These are phyloP conservation scores for Drosophila lacicola DNA, from an alignment of 2,888 invertebrate genomes.

Conservation along the genomic window DNA sequence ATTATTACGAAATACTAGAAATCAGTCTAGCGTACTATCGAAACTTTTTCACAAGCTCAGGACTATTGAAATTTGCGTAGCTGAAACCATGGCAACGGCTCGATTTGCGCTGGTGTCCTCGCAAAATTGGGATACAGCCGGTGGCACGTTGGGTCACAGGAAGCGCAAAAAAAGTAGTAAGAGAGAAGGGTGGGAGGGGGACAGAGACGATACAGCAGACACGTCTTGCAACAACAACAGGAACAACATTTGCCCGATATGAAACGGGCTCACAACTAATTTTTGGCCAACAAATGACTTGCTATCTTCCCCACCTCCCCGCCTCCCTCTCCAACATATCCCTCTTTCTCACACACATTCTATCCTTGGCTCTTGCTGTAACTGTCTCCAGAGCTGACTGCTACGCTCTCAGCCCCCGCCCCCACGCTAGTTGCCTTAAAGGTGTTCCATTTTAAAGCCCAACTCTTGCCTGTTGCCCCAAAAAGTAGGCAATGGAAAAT, in stretches of 20 bases:
- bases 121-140: conserved; percentile 1
- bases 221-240: conserved; percentile 46
- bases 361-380: neutral
- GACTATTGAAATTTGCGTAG: neutral
- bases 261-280: conserved; percentile 72
- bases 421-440: conserved; percentile 2
- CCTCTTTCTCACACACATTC: neutral
- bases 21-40: neutral
- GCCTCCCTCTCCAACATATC: neutral
- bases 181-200: conserved; percentile 13
- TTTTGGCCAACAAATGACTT: conserved; percentile 73
- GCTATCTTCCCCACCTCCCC: neutral
- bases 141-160: conserved; percentile 61
- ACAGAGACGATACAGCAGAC: conserved; percentile 45
- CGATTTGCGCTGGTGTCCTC: neutral
- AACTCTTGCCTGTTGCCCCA: neutral
- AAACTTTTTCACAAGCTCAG: neutral
- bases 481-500: conserved; percentile 46
- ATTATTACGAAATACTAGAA: neutral
- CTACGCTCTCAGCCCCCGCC: neutral
- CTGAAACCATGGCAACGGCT: conserved; percentile 7
- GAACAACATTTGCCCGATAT: conserved; percentile 60
- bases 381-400: neutral
- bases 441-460: conserved; percentile 15
- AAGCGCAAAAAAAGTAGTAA: no score